These are phyloP conservation scores for Idris sp. DNA, from an alignment of 1,140 invertebrate genomes.

Conservation along the genomic window DNA sequence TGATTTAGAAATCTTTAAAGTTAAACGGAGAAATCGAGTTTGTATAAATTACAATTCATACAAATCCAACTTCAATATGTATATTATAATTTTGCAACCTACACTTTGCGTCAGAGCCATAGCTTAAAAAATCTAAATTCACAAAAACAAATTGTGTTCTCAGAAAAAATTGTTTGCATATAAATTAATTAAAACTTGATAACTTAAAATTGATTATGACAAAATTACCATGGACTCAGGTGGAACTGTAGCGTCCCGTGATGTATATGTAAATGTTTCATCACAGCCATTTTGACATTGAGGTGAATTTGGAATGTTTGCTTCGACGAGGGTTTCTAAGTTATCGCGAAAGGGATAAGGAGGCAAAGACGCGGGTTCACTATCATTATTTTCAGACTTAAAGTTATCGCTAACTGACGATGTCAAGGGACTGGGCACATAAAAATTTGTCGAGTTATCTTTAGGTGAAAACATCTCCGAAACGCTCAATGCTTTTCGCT, in stretches of 20 bases:
- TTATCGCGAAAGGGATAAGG: slow-evolving; percentile 70
- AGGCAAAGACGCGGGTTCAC: slow-evolving; percentile 66
- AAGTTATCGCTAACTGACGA: slow-evolving; percentile 67
- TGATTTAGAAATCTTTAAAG: no score
- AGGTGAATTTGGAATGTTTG: slow-evolving; percentile 68
- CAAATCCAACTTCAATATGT: no score
- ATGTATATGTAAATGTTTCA: slow-evolving; percentile 23
- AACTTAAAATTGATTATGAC: no score
- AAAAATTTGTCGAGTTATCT: slow-evolving; percentile 80
- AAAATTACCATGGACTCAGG: not conserved
- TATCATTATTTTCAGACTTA: slow-evolving; percentile 59
- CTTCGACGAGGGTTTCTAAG: slow-evolving; percentile 67
- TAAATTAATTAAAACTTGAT: no score
- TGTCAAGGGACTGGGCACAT: slow-evolving; percentile 82
- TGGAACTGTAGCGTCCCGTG: slow-evolving; percentile 32
- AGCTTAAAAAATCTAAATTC: no score
- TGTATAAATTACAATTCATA: no score
- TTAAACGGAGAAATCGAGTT: no score
- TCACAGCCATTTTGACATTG: slow-evolving; percentile 47
- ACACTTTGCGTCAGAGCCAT: no score
- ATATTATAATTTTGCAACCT: no score
- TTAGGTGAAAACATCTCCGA: slow-evolving; percentile 81
- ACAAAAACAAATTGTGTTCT: no score
- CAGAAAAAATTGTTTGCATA: no score
- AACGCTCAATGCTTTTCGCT: slow-evolving; percentile 82